Conservation (phyloP, 2,888 invertebrate genomes). For the Ommatoiulus sabulosus region DNA sequence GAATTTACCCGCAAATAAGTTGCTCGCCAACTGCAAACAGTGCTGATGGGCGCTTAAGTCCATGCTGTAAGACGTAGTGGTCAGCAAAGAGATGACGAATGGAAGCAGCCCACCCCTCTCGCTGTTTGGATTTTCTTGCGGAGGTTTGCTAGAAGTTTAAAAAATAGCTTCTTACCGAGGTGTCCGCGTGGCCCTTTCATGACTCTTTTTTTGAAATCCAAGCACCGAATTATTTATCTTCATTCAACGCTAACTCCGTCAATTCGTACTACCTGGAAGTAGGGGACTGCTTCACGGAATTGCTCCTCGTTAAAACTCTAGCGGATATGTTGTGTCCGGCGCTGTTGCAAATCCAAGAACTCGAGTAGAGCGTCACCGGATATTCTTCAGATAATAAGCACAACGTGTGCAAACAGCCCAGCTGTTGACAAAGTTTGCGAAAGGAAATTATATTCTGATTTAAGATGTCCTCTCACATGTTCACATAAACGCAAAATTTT, state of each 20-base stretch:
- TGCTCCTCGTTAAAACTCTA: not conserved
- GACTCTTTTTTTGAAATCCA: too few species aligned
- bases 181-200: too few species aligned
- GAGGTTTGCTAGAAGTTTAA: not conserved
- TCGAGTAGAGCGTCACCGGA: conserved; percentile 76
- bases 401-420: conserved; percentile 78
- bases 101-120: conserved; percentile 65
- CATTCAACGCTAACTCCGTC: too few species aligned
- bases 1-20: conserved; percentile 72
- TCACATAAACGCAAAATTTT: too few species aligned
- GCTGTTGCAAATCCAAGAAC: conserved; percentile 75
- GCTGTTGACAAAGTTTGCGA: conserved; percentile 65
- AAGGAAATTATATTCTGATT: too few species aligned
- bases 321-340: not conserved
- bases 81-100: conserved; percentile 69
- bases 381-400: conserved; percentile 76
- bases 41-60: conserved; percentile 72
- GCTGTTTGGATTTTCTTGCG: conserved; percentile 59
- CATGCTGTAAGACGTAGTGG: conserved; percentile 71
- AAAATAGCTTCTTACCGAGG: not conserved
- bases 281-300: not conserved
- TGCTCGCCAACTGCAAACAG: conserved; percentile 71
- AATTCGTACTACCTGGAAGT: not conserved
- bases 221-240: too few species aligned
- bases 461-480: too few species aligned